Evolutionary conservation across 2,113 vertebrate genomes (phyloP).

Genomic region (Seriola quinqueradiata): DNA sequence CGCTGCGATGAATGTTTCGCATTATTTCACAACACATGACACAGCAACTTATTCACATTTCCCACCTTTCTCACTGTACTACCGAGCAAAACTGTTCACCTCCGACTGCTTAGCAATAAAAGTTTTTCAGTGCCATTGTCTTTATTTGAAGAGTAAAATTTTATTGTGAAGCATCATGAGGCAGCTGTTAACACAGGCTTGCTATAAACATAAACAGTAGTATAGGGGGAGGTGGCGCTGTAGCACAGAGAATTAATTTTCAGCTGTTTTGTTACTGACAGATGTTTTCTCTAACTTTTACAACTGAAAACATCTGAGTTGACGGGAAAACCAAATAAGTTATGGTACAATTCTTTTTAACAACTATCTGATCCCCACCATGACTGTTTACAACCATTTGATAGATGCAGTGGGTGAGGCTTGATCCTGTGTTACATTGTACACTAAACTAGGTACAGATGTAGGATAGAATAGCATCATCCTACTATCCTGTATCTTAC

Average conservation of each 20-base stretch:
- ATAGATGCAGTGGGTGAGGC: background rate
- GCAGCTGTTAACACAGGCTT: conserved; percentile 43
- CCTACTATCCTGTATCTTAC: background rate
- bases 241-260: conserved; percentile 13
- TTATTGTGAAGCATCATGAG: conserved; percentile 46
- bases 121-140: conserved; percentile 23
- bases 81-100: conserved; percentile 8
- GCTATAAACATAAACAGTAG: conserved; percentile 30
- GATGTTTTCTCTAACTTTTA: conserved; percentile 37
- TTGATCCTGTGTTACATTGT: background rate
- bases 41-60: background rate
- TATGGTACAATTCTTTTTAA: conserved; percentile 14
- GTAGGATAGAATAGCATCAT: background rate
- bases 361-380: background rate
- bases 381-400: background rate
- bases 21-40: background rate
- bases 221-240: background rate
- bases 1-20: background rate
- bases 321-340: conserved; percentile 14
- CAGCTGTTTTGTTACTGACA: conserved; percentile 21
- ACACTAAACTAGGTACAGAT: background rate
- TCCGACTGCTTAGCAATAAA: conserved; percentile 31
- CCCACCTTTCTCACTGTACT: background rate
- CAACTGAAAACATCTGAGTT: conserved; percentile 20
- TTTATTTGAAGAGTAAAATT: conserved; percentile 58